Evolutionary conservation across 2,888 invertebrate species (phyloP), one percentile per base, ranked within the genome.

Genomic region (Agrochola macilenta): DNA sequence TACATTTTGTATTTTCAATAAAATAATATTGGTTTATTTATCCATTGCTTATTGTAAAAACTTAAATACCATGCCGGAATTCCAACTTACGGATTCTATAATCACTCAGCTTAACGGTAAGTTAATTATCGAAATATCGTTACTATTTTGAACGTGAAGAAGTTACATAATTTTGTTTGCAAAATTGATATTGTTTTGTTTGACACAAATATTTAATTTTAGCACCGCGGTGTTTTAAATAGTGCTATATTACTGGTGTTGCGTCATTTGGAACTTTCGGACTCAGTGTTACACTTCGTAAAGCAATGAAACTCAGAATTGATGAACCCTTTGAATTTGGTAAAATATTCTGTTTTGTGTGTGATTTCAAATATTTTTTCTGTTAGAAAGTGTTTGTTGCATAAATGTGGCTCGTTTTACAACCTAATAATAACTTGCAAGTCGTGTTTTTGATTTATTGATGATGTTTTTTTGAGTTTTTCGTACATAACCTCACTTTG

Each of bases 171-270:
- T 95, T 95, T 89, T 91, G 90, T 94, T 94, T 94, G 91, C 85
- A 87, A 90, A 90, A 92, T 91, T 92, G 92, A 91, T 91, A 90
- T 90, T 90, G 89, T 91, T 90, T 91, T 91, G 88, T 91, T 90
- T 96, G 95, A 95, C 94, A 94, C 90, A 91, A 93, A 93, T 93
- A 91, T 95, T 94, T 95, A 96, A 95, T 96, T 96, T 95, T 96
- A 96, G 96, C 93, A 91, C 83, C 90, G 81, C 91, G 88, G 87
- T 92, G 92, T 88, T 92, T 94, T 93, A 92, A 91, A 90, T 94
- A 90, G 88, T 89, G 87, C 81, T 89, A 87, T 92, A 87, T 85
- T 85, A 82, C 83, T 79, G 90, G 87, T 83, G 88, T 91, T 92
- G 87, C 91, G 88, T 91, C 90, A 90, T 89, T 90, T 88, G 74